These are phyloP conservation scores for Troides aeacus DNA, from an alignment of 2,888 invertebrate species.

Conservation along the genomic window DNA sequence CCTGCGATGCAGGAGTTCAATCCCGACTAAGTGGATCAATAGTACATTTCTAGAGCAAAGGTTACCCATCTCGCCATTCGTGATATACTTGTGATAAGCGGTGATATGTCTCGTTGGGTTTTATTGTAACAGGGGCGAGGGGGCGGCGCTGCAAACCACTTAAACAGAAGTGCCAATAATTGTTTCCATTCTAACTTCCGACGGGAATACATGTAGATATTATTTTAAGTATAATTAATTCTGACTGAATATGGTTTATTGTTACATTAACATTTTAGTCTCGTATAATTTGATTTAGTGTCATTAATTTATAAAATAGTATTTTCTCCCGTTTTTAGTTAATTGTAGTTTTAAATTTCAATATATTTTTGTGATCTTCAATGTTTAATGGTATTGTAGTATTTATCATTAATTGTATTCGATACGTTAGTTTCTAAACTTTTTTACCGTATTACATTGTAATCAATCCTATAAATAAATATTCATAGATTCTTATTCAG, in stretches of 20 bases:
- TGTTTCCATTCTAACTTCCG: slow-evolving; percentile 12
- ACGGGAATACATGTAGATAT: slow-evolving; percentile 27
- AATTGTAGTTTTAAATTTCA: slow-evolving; percentile 12
- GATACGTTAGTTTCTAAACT: slow-evolving; percentile 15
- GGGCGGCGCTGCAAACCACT: neutral
- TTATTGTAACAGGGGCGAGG: slow-evolving; percentile 2
- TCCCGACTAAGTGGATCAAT: neutral
- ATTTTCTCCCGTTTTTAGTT: slow-evolving; percentile 11
- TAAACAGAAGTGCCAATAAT: slow-evolving; percentile 26
- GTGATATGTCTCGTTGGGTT: neutral
- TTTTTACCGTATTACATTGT: slow-evolving; percentile 21
- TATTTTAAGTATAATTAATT: slow-evolving; percentile 28
- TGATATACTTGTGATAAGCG: slow-evolving; percentile 21
- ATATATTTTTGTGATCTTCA: slow-evolving; percentile 27
- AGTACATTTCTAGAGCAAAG: slow-evolving; percentile 1
- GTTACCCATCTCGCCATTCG: slow-evolving; percentile 9
- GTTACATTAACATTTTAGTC: slow-evolving; percentile 18
- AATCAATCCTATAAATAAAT: slow-evolving; percentile 22
- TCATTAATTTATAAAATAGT: slow-evolving; percentile 18
- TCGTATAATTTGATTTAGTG: slow-evolving; percentile 14
- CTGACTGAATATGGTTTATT: slow-evolving; percentile 25
- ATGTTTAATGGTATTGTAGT: slow-evolving; percentile 25
- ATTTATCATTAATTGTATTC: slow-evolving; percentile 24
- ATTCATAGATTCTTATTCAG: slow-evolving; percentile 16
- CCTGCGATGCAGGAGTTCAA: too few species aligned